Conservation (phyloP, 2,797 vertebrate species). For the Novumbra hubbsi region DNA sequence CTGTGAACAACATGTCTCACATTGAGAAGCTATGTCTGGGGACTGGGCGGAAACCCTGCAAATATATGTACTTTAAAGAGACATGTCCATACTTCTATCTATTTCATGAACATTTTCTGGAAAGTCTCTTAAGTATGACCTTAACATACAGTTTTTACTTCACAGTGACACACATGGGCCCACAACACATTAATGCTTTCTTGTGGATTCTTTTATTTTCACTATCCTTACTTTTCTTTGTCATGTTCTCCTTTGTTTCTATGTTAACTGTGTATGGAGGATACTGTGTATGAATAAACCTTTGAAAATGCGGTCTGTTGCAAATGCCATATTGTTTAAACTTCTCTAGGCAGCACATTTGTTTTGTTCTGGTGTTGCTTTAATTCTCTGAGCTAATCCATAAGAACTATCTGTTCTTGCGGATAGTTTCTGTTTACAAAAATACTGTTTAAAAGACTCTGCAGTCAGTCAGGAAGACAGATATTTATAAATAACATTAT, state of each 20-base stretch:
- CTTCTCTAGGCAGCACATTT: background rate
- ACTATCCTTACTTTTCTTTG: constrained; percentile 63
- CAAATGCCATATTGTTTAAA: constrained; percentile 7
- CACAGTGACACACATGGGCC: constrained; percentile 47
- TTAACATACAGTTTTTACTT: constrained; percentile 24
- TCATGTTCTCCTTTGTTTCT: constrained; percentile 64
- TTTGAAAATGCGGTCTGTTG: constrained; percentile 45
- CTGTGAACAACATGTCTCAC: constrained; percentile 69
- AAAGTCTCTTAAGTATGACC: constrained; percentile 26
- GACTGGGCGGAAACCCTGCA: constrained; percentile 9
- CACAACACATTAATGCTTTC: constrained; percentile 60
- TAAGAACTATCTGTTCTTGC: too few relatives aligned
- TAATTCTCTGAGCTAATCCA: too few relatives aligned
- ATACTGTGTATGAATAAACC: constrained; percentile 79
- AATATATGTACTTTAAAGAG: too few relatives aligned
- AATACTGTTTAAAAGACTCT: too few relatives aligned
- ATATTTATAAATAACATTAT: too few relatives aligned
- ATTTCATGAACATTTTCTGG: too few relatives aligned
- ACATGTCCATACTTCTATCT: too few relatives aligned
- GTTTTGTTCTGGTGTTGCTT: too few relatives aligned
- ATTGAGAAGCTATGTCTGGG: constrained; percentile 67
- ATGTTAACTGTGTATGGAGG: constrained; percentile 75
- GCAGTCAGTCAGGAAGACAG: too few relatives aligned
- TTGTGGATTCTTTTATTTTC: constrained; percentile 50
- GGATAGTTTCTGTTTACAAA: too few relatives aligned